Evolutionary conservation across 2,113 vertebrate species (phyloP).

Genomic region (Megalops atlanticus): DNA sequence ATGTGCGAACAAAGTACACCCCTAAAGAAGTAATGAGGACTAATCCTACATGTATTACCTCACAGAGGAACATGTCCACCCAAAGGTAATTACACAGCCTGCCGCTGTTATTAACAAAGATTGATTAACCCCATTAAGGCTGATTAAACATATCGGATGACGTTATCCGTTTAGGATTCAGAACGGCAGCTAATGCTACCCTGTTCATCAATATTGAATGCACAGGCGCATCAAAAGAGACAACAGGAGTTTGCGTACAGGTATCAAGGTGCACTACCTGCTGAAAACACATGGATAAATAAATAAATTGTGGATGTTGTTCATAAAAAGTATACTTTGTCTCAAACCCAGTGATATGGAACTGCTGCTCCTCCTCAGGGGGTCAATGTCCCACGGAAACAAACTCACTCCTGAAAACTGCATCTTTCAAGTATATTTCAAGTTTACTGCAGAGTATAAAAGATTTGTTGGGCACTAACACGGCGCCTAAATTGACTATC

Average conservation of each 20-base stretch:
- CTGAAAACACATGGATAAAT: not conserved
- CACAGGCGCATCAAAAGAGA: too few species aligned
- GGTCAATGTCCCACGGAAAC: not conserved
- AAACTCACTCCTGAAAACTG: not conserved
- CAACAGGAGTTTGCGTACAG: too few species aligned
- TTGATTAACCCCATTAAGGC: conserved; percentile 9
- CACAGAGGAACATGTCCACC: not conserved
- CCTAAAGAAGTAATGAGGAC: not conserved
- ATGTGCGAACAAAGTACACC: not conserved
- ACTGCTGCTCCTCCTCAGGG: too few species aligned
- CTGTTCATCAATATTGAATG: not conserved
- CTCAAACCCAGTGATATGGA: not conserved
- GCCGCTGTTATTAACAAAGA: not conserved
- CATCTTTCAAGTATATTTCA: not conserved
- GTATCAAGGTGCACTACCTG: not conserved
- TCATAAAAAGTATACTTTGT: not conserved
- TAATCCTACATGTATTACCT: not conserved
- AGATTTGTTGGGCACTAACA: not conserved
- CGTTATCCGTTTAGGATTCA: not conserved
- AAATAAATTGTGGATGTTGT: not conserved
- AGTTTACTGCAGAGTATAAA: not conserved
- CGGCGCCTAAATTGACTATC: not conserved
- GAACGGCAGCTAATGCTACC: not conserved
- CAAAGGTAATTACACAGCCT: conserved; percentile 16
- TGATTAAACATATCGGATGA: conserved; percentile 11